Base-by-base conservation (phyloP, 2,888 invertebrate genomes). In the Tholera decimalis region DNA sequence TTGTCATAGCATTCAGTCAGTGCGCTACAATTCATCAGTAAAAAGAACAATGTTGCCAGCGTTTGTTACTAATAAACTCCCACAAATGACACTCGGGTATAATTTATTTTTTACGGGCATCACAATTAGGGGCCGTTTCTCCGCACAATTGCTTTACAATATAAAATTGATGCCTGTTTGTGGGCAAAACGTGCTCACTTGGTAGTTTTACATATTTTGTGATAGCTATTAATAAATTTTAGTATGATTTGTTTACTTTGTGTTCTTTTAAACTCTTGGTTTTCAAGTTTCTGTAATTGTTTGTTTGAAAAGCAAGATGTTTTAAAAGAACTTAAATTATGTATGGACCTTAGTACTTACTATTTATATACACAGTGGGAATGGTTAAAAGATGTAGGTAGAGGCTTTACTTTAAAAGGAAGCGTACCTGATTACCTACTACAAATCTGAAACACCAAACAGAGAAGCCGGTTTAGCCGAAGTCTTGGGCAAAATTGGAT, bases 71-170 rank as follows among this genome's bases (percentile, higher is more conserved):
- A 64, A 70, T 64, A 73, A 67, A 73, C 77, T 78, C 76, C 80
- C 79, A 80, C 76, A 81, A 85, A 86, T 88, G 88, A 88, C 88
- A 89, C 82, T 58, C 73, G 71, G 59, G 61, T 81, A 79, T 86
- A 86, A 88, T 86, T 88, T 81, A 85, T 80, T 83, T 82, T 85
- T 87, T 87, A 88, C 85, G 75, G 85, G 83, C 82, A 73, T 57
- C 82, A 74, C 81, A 86, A 88, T 89, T 86, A 89, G 79, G 72
- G 66, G 79, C 79, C 80, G 72, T 85, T 85, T 80, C 77, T 56
- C 77, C 63, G 71, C 68, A 77, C 82, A 82, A 85, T 87, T 83
- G 86, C 84, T 82, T 89, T 88, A 88, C 86, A 86, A 85, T 84
- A 83, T 83, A 82, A 85, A 88, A 89, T 88, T 86, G 80, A 84